Conservation (phyloP, 2,113 vertebrate genomes). For the Salminus brasiliensis region DNA sequence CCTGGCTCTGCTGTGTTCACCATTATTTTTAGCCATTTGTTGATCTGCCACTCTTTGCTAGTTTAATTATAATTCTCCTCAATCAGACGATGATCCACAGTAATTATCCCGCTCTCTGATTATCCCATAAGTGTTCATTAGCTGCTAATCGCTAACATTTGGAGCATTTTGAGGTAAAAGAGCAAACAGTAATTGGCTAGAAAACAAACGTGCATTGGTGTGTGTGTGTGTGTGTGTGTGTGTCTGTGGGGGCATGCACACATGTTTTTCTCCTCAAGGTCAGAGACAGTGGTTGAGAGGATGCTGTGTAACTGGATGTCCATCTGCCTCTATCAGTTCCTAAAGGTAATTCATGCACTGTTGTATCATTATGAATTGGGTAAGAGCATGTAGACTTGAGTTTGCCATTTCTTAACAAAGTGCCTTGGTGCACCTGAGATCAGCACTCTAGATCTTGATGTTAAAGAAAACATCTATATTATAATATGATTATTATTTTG, state of each 20-base stretch:
- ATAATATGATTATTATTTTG: too few species aligned
- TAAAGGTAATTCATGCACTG: slow-evolving; percentile 81
- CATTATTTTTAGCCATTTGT: slow-evolving; percentile 23
- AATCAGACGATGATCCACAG: slow-evolving; percentile 33
- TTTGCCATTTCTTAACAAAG: neutral
- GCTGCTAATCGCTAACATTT: slow-evolving; percentile 62
- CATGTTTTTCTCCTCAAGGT: slow-evolving; percentile 73
- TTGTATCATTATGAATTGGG: too few species aligned
- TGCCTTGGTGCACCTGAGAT: too few species aligned
- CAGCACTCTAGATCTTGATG: too few species aligned
- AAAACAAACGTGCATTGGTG: slow-evolving; percentile 41
- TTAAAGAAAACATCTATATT: too few species aligned
- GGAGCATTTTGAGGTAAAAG: slow-evolving; percentile 58
- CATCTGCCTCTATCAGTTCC: slow-evolving; percentile 97
- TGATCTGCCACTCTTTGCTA: slow-evolving; percentile 21
- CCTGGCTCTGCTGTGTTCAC: slow-evolving; percentile 3
- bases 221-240: slow-evolving; percentile 27
- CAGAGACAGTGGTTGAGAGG: slow-evolving; percentile 96
- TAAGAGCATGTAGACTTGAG: neutral
- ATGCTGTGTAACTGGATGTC: slow-evolving; percentile 99
- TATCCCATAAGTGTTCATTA: slow-evolving; percentile 69
- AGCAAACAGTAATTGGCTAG: slow-evolving; percentile 64
- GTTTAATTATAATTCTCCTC: slow-evolving; percentile 45
- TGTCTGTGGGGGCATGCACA: neutral
- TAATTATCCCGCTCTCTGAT: slow-evolving; percentile 71